phyloP scores from a whole-genome alignment of 2,888 invertebrate genomes.

The Nymphalis c-album region DNA sequence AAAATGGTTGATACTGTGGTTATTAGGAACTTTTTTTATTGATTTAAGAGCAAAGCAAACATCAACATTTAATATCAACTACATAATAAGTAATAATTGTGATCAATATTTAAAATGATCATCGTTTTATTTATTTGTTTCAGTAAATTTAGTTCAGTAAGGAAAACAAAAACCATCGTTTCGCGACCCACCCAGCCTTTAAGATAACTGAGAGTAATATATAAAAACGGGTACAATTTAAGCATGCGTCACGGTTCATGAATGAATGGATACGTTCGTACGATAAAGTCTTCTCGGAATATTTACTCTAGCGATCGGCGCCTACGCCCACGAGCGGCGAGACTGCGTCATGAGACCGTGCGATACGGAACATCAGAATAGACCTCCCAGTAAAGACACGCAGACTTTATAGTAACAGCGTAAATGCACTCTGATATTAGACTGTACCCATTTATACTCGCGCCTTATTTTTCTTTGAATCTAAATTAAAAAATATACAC shows the following conservation, averaged over 20 bases:
- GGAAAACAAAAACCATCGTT: slow-evolving; percentile 52
- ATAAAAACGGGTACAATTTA: slow-evolving; percentile 41
- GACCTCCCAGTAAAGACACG: slow-evolving; percentile 33
- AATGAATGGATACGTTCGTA: slow-evolving; percentile 65
- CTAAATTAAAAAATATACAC: not conserved
- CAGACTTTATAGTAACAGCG: slow-evolving; percentile 22
- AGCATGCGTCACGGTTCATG: slow-evolving; percentile 58
- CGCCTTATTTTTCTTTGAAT: not conserved
- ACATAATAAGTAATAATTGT: not conserved
- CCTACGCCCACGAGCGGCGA: slow-evolving; percentile 54
- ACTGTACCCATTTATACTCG: not conserved
- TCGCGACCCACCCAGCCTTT: slow-evolving; percentile 45
- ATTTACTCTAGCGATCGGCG: slow-evolving; percentile 67
- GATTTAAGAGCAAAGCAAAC: not conserved
- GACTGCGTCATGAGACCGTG: slow-evolving; percentile 32
- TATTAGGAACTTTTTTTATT: no score
- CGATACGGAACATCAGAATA: slow-evolving; percentile 26
- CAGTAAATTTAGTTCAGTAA: slow-evolving; percentile 19
- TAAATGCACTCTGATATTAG: slow-evolving; percentile 3
- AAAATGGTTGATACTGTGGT: no score
- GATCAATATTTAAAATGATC: not conserved
- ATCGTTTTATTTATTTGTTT: slow-evolving; percentile 9
- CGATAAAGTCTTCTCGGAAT: slow-evolving; percentile 70
- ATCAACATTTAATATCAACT: no score
- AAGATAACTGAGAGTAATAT: slow-evolving; percentile 41